Conservation (phyloP, 2,888 invertebrate species). For the Emesis furor region DNA sequence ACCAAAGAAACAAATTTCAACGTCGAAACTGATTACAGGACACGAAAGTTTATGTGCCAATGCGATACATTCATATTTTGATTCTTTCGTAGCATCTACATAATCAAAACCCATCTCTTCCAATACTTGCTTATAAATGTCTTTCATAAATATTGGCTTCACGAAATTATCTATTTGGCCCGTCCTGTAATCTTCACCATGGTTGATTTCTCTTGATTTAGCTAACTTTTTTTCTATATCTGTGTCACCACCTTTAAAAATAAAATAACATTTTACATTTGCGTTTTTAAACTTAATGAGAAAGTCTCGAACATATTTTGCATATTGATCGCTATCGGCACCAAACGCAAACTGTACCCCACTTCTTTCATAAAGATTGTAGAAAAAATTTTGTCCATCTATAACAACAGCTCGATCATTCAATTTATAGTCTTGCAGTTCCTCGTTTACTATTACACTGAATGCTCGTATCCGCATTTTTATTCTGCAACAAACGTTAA, state of each 20-base stretch:
- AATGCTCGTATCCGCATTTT: conserved; percentile 65
- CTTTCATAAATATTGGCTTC: conserved; percentile 75
- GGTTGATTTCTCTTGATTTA: not conserved
- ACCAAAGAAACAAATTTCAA: conserved; percentile 78
- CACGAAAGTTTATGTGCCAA: conserved; percentile 78
- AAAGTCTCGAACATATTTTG: conserved; percentile 69
- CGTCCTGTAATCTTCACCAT: not conserved
- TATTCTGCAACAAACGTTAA: not conserved
- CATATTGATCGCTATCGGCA: conserved; percentile 78
- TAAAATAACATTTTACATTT: conserved; percentile 78
- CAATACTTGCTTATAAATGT: conserved; percentile 76
- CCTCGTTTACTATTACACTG: conserved; percentile 15
- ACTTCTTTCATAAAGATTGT: conserved; percentile 71
- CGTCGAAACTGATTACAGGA: conserved; percentile 78
- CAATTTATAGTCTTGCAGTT: conserved; percentile 48
- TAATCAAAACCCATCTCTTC: conserved; percentile 78
- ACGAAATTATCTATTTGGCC: not conserved
- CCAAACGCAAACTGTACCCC: conserved; percentile 73
- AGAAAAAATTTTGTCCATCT: conserved; percentile 79
- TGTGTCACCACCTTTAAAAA: conserved; percentile 78
- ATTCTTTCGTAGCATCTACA: conserved; percentile 75
- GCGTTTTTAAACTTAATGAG: conserved; percentile 77
- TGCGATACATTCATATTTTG: conserved; percentile 78
- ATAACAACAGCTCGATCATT: conserved; percentile 78
- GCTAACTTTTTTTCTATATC: conserved; percentile 29